A percentile compares a stretch with the other conserved stretches of the same genome.
phyloP scores from a whole-genome alignment of 2,888 invertebrate genomes.

The Bellardia bayeri region DNA sequence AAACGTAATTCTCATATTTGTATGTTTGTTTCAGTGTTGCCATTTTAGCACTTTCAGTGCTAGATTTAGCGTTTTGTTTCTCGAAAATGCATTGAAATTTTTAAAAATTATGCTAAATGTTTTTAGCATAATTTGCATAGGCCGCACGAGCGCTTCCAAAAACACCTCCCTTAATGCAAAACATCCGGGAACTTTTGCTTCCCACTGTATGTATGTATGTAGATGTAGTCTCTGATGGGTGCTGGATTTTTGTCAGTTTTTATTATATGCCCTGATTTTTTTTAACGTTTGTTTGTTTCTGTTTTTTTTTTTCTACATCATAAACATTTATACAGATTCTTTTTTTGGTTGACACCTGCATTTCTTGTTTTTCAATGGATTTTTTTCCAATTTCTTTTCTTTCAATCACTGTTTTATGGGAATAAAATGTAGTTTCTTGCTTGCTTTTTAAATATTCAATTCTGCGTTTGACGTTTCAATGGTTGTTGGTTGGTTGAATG shows the following conservation, averaged over 20 bases:
- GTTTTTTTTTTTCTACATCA: neutral
- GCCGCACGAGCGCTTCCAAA: no score
- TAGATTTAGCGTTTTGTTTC: no score
- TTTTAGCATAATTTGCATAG: no score
- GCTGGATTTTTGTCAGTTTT: neutral
- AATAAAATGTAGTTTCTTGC: conserved; percentile 41
- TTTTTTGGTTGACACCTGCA: conserved; percentile 63
- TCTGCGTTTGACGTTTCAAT: neutral
- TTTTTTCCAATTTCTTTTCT: conserved; percentile 13
- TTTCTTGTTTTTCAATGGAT: conserved; percentile 45
- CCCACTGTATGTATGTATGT: no score
- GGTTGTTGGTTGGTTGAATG: neutral
- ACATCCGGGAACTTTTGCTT: no score
- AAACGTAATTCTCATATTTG: no score
- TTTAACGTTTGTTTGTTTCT: neutral
- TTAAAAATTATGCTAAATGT: no score
- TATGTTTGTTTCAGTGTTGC: no score
- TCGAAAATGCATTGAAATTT: no score
- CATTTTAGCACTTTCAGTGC: no score
- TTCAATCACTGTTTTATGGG: conserved; percentile 53
- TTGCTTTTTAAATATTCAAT: neutral
- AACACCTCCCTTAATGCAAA: no score
- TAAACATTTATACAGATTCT: conserved; percentile 57
- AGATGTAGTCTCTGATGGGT: neutral
- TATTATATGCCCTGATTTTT: conserved; percentile 2